phyloP scores from a whole-genome alignment of 1,140 invertebrate species.

The Acromyrmex echinatior region DNA sequence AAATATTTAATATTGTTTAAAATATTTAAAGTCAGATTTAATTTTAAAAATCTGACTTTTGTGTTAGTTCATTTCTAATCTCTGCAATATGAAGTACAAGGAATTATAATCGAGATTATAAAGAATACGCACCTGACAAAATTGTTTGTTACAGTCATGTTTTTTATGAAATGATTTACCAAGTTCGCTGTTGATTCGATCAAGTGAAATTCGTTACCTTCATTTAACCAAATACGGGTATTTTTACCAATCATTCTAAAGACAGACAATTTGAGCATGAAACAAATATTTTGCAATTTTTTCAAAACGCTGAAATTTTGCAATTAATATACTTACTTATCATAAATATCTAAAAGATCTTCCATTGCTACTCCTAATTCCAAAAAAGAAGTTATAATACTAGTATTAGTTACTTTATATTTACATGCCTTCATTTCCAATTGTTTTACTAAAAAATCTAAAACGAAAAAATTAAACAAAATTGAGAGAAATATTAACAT shows the following conservation, averaged over 20 bases:
- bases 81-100: background rate
- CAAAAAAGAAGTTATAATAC: conserved; percentile 90
- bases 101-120: conserved; percentile 41
- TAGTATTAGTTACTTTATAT: conserved; percentile 89
- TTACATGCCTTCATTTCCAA: conserved; percentile 92
- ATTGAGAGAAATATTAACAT: background rate
- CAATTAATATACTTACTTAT: conserved; percentile 87
- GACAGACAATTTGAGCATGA: conserved; percentile 50
- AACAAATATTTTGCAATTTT: conserved; percentile 2
- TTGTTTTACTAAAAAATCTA: conserved; percentile 91
- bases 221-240: conserved; percentile 91
- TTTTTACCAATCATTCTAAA: conserved; percentile 91
- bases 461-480: conserved; percentile 70
- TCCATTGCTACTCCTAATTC: conserved; percentile 91
- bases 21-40: conserved; percentile 75
- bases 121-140: conserved; percentile 85
- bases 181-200: conserved; percentile 90
- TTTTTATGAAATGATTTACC: conserved; percentile 88
- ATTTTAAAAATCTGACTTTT: conserved; percentile 67
- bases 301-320: background rate
- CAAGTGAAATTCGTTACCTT: conserved; percentile 93
- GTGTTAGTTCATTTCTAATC: background rate
- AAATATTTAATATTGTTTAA: conserved; percentile 76
- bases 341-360: conserved; percentile 91
- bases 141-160: conserved; percentile 86